phyloP scores from a whole-genome alignment of 2,797 vertebrate species.

The Sarcoramphus papa region DNA sequence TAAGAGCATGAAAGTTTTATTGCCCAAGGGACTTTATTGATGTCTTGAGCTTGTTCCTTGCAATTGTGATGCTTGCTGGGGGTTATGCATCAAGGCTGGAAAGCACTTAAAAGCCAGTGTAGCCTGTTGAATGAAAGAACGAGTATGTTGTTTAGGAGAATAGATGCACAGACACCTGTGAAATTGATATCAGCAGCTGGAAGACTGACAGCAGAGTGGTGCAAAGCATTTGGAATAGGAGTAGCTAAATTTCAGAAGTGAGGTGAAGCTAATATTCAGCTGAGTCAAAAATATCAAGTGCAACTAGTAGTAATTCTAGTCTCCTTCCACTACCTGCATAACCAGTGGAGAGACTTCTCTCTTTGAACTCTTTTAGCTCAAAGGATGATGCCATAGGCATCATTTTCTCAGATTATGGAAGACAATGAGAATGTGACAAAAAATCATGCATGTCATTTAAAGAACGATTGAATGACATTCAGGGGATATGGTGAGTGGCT shows the following conservation, averaged over 20 bases:
- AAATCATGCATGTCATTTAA: not conserved
- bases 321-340: not conserved
- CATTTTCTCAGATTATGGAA: not conserved
- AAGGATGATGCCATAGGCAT: not conserved
- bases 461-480: not conserved
- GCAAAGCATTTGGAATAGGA: not conserved
- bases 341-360: not conserved
- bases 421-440: not conserved
- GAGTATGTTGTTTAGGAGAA: not conserved
- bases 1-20: not conserved
- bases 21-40: not conserved
- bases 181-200: not conserved
- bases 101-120: not conserved
- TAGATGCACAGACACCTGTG: not conserved
- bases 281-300: not conserved
- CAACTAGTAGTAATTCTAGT: not conserved
- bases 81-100: not conserved
- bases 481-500: not conserved
- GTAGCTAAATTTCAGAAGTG: not conserved
- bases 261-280: not conserved
- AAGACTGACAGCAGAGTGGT: not conserved
- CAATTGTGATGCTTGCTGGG: not conserved
- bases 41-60: not conserved
- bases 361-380: not conserved
- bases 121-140: not conserved